phyloP scores from a whole-genome alignment of 2,888 invertebrate species.

The Tuta absoluta region DNA sequence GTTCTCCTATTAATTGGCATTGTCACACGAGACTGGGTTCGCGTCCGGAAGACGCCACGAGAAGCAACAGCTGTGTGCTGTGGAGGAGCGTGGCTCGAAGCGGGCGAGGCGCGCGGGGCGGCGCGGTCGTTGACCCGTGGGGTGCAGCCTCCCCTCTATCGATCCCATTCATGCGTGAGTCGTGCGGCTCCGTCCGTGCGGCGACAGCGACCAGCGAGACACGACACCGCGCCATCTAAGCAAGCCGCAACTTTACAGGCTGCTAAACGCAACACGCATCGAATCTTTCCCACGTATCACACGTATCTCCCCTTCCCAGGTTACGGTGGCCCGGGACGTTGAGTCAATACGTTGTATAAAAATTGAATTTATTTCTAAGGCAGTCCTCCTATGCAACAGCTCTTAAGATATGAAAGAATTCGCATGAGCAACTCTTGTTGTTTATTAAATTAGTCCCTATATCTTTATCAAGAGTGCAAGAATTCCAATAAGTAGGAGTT shows the following conservation, averaged over 20 bases:
- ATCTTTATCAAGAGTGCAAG: too few relatives aligned
- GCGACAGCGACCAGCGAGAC: background rate
- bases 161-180: conserved; percentile 61
- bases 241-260: background rate
- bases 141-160: conserved; percentile 48
- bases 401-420: too few relatives aligned
- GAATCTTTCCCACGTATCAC: too few relatives aligned
- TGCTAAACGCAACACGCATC: background rate
- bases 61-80: conserved; percentile 35
- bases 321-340: too few relatives aligned
- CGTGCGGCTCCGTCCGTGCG: conserved; percentile 8
- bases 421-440: too few relatives aligned
- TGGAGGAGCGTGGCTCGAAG: conserved; percentile 25
- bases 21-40: background rate
- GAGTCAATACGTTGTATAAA: too few relatives aligned
- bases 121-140: conserved; percentile 46
- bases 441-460: too few relatives aligned
- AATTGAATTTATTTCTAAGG: too few relatives aligned
- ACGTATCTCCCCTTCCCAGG: too few relatives aligned
- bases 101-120: conserved; percentile 16
- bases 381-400: too few relatives aligned
- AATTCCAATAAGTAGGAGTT: too few relatives aligned
- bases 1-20: conserved; percentile 8
- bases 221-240: background rate
- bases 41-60: conserved; percentile 2